Evolutionary conservation across 2,888 invertebrate genomes (phyloP).

Genomic region (Ophioninae sp.): DNA sequence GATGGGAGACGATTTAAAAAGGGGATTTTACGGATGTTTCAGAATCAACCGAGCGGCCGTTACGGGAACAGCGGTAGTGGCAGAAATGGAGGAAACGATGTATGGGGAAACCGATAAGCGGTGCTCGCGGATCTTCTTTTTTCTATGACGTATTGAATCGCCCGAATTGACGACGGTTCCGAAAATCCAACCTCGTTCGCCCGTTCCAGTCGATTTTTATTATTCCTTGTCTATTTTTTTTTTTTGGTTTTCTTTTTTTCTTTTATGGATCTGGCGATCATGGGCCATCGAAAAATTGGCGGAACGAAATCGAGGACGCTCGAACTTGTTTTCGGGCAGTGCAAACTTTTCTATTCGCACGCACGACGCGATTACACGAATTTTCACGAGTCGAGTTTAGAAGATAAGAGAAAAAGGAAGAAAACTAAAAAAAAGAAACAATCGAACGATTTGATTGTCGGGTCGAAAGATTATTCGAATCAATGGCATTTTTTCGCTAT

Average conservation of each 20-base stretch:
- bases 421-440: not conserved
- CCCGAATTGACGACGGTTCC: slow-evolving; percentile 24
- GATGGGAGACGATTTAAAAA: slow-evolving; percentile 10
- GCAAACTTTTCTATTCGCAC: slow-evolving; percentile 19
- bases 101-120: slow-evolving; percentile 65
- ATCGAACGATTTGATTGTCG: not conserved
- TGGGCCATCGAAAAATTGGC: slow-evolving; percentile 11
- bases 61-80: slow-evolving; percentile 64
- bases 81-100: slow-evolving; percentile 60
- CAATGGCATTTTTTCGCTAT: slow-evolving; percentile 14
- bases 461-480: not conserved
- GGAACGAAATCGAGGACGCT: slow-evolving; percentile 18
- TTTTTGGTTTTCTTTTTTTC: slow-evolving; percentile 21
- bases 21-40: slow-evolving; percentile 58
- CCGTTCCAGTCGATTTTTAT: not conserved
- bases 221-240: not conserved
- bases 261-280: slow-evolving; percentile 23
- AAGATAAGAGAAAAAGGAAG: not conserved
- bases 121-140: slow-evolving; percentile 17
- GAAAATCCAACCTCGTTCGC: not conserved
- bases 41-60: slow-evolving; percentile 72
- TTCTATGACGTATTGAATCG: slow-evolving; percentile 28
- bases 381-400: slow-evolving; percentile 8
- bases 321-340: slow-evolving; percentile 38
- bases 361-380: not conserved